Base-by-base conservation (phyloP, 2,797 vertebrate genomes). In the Pempheris klunzingeri region DNA sequence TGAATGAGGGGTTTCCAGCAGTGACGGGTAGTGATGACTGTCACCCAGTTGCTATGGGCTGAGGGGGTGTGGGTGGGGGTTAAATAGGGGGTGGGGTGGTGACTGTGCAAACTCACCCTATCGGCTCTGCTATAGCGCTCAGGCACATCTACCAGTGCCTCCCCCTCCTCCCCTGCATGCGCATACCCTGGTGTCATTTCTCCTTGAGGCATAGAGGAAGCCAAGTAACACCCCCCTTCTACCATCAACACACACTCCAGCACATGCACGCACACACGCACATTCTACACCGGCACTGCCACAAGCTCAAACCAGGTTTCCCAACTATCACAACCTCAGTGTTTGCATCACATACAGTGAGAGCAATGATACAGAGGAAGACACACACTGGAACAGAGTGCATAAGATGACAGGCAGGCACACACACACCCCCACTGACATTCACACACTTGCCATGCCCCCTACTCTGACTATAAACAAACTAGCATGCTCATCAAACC, bases 121-220 rank as follows among this genome's bases (percentile, higher is more conserved):
- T 81, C 81, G 60, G 78, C 82, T 84, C 49, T 72, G 88, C 85
- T 84, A 69, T 39, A 72, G 83, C 18, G 3, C 79, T 79, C 54
- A 61, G 77, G 66, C 82, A 84, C 66, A 39, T 86, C 81, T 74
- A 58, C 65, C 20, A 6, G 66, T 71, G 79, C 62, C 80, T 44
- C 83, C 83, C 74, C 80, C 78, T 32, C 79, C 63, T 68, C 49
- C 58, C 39, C 80, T 80, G 82, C 85, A 85, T 87, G 84, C 81
- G 63, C 88, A 89, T 86, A 87, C 77, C 54, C 88, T 78, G 47
- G 82, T 90, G 84, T 90, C 89, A 90, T 91, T 91, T 92, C 90
- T 93, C 90, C 89, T 92, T 90, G 84, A 90, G 84, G 87, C 66
- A 80, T 55, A 54, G 74, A 86, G 71, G 76, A 81, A 88, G 77